These are phyloP conservation scores for Globodera ellingtonae DNA, from an alignment of 1,140 invertebrate species.

Conservation along the genomic window DNA sequence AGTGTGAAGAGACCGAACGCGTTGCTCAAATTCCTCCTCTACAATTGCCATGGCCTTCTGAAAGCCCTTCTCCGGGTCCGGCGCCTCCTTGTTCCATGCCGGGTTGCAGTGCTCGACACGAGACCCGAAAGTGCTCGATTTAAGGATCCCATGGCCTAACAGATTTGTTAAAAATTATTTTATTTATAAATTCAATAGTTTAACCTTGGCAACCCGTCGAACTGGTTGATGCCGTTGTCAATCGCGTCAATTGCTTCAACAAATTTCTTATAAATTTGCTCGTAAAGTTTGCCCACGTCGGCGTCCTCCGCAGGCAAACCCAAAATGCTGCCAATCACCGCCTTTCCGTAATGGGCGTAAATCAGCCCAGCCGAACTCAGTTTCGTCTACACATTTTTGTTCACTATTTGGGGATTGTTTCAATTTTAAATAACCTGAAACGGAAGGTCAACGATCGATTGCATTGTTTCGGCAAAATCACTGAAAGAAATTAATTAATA, in stretches of 20 bases:
- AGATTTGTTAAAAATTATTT: too few species aligned
- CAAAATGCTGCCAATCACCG: constrained; percentile 71
- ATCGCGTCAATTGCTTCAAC: constrained; percentile 92
- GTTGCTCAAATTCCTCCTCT: constrained; percentile 79
- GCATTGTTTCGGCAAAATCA: constrained; percentile 73
- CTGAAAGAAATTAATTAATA: constrained; percentile 68
- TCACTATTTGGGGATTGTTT: too few species aligned
- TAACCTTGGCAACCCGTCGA: constrained; percentile 74
- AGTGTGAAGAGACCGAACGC: constrained; percentile 74
- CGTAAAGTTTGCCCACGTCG: constrained; percentile 73
- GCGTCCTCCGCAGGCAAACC: constrained; percentile 58
- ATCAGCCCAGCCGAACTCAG: constrained; percentile 92
- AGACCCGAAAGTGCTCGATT: constrained; percentile 75
- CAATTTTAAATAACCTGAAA: constrained; percentile 26
- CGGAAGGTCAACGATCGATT: constrained; percentile 67
- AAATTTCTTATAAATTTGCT: constrained; percentile 84
- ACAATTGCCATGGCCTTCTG: constrained; percentile 77
- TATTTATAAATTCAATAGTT: neutral
- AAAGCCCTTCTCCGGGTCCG: constrained; percentile 66
- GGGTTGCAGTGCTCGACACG: constrained; percentile 81
- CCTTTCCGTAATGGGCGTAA: constrained; percentile 85
- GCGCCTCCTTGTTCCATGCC: constrained; percentile 76
- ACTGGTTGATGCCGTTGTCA: constrained; percentile 83
- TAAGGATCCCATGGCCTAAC: too few species aligned
- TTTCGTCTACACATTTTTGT: constrained; percentile 69